Percentiles rank a stretch among this genome's conserved stretches.
Conservation (phyloP, 2,888 invertebrate genomes). For the Dyspetes luteomarginatus region DNA sequence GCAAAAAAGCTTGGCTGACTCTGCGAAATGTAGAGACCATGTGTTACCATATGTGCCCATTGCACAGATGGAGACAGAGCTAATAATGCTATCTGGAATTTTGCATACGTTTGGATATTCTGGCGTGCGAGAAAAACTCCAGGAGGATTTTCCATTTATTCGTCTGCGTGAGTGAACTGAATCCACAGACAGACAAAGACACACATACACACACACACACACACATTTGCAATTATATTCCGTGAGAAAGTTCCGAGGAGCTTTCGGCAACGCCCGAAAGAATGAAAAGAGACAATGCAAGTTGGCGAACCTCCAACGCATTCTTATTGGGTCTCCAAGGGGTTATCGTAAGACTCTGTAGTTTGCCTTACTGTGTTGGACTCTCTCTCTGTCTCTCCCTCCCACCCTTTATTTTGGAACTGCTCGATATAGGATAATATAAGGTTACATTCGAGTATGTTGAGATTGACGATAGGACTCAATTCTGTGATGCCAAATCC, state of each 20-base stretch:
- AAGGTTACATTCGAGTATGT: background rate
- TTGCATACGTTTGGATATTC: background rate
- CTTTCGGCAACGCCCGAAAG: conserved; percentile 25
- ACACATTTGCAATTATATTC: conserved; percentile 20
- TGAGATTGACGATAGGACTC: conserved; percentile 13
- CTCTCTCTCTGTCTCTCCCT: background rate
- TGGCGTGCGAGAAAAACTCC: conserved; percentile 12
- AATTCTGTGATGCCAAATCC: conserved; percentile 5
- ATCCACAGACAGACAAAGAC: background rate
- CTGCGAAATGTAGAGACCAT: background rate
- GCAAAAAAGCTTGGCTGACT: conserved; percentile 6
- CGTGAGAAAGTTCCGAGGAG: conserved; percentile 17
- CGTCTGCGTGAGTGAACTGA: background rate
- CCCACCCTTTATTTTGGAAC: conserved; percentile 41
- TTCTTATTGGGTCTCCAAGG: conserved; percentile 26
- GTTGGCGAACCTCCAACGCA: conserved; percentile 49
- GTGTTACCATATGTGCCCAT: conserved; percentile 5
- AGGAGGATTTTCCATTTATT: background rate
- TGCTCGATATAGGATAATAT: conserved; percentile 20
- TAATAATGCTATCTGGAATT: background rate
- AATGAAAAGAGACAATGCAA: conserved; percentile 28
- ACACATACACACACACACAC: no score
- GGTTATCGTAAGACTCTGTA: background rate
- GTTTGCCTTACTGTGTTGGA: background rate
- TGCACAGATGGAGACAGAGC: background rate